Evolutionary conservation across 2,113 vertebrate genomes (phyloP).

Genomic region (Malurus alboscapulatus): DNA sequence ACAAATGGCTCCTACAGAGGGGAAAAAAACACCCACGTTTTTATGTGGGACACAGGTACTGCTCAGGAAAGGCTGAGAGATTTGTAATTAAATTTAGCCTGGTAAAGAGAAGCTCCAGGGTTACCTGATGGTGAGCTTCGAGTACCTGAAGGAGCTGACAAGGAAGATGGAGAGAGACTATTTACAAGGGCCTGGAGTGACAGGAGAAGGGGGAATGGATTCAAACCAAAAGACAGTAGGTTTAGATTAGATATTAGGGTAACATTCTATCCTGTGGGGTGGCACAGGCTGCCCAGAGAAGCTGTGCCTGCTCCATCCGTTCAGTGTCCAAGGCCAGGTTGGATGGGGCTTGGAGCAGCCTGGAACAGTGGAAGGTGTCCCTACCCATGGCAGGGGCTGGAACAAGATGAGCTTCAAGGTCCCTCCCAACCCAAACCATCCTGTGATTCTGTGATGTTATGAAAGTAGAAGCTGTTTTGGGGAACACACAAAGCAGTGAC

Average conservation of each 20-base stretch:
- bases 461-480: not conserved
- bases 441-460: not conserved
- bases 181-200: not conserved
- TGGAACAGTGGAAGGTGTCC: not conserved
- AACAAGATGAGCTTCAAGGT: accelerated
- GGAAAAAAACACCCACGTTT: not conserved
- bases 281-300: not conserved
- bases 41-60: not conserved
- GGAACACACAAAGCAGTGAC: not conserved
- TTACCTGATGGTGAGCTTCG: not conserved
- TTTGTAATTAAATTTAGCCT: not conserved
- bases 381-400: not conserved
- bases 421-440: not conserved
- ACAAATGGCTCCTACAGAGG: not conserved
- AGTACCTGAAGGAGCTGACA: not conserved
- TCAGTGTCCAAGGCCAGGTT: accelerated
- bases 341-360: not conserved
- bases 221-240: not conserved
- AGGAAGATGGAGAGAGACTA: too few relatives aligned
- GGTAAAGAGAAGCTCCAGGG: not conserved
- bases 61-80: not conserved
- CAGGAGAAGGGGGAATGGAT: not conserved
- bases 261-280: not conserved
- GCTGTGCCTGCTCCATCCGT: not conserved
- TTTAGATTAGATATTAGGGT: not conserved